Conservation (phyloP, 2,113 vertebrate genomes). For the Salvelinus alpinus region DNA sequence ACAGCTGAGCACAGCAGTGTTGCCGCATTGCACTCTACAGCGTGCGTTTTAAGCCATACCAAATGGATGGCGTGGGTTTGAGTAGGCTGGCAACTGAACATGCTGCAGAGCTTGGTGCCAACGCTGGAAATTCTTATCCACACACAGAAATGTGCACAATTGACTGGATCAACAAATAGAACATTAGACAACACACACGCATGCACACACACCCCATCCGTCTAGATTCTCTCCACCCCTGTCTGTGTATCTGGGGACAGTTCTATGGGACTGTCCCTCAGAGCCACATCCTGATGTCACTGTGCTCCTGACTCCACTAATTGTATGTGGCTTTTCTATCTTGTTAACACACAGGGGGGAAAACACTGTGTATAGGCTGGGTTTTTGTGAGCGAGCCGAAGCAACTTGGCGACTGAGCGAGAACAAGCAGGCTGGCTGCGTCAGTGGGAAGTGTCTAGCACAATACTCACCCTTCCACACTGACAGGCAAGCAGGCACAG, state of each 20-base stretch:
- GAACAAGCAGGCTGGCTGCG: not conserved
- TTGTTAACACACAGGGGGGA: not conserved
- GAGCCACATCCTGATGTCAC: not conserved
- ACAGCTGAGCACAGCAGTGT: no score
- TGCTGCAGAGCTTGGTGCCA: slow-evolving; percentile 1
- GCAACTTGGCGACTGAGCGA: not conserved
- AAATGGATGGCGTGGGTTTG: not conserved
- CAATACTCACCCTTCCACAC: not conserved
- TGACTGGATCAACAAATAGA: no score
- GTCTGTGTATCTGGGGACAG: not conserved
- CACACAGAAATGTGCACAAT: not conserved
- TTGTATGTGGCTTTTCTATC: not conserved
- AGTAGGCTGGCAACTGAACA: not conserved
- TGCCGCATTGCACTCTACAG: no score
- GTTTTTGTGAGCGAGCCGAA: not conserved
- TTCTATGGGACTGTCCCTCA: not conserved
- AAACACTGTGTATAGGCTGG: not conserved
- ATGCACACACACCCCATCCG: slow-evolving; percentile 4
- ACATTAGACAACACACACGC: not conserved
- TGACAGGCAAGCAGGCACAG: not conserved
- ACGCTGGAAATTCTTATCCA: not conserved
- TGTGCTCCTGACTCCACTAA: not conserved
- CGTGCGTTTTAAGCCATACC: no score
- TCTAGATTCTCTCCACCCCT: not conserved
- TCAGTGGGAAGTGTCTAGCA: not conserved